Percentiles rank a stretch among this genome's conserved stretches.
Conservation (phyloP, 2,797 vertebrate species). For the Chelon labrosus region DNA sequence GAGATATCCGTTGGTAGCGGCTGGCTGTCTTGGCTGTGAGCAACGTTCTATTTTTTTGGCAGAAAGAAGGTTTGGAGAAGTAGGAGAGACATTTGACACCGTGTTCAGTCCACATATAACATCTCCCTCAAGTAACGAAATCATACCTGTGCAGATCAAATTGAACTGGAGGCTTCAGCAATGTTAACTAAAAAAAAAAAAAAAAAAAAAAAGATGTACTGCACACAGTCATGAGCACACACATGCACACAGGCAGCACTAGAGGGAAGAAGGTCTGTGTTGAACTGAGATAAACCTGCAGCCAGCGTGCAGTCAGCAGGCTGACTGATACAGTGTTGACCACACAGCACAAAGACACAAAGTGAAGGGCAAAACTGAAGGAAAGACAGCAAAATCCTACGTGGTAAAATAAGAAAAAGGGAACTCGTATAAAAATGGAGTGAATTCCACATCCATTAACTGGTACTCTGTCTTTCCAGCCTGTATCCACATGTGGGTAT, state of each 20-base stretch:
- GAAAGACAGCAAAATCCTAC: not conserved
- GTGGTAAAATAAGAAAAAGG: not conserved
- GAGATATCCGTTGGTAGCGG: conserved; percentile 62
- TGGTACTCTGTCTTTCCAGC: conserved; percentile 21
- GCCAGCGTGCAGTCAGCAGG: conserved; percentile 66
- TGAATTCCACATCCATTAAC: conserved; percentile 26
- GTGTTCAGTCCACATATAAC: conserved; percentile 35
- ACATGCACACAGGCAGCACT: conserved; percentile 27
- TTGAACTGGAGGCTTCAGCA: conserved; percentile 37
- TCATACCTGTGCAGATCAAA: conserved; percentile 51
- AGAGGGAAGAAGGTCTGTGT: conserved; percentile 60
- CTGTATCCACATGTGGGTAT: not conserved
- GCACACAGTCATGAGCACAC: not conserved
- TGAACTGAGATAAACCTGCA: conserved; percentile 74
- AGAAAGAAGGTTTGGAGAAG: conserved; percentile 22
- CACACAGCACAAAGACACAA: conserved; percentile 42
- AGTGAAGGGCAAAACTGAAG: conserved; percentile 31
- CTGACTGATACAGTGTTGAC: conserved; percentile 51
- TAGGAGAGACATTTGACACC: conserved; percentile 24
- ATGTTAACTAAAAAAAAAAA: conserved; percentile 14
- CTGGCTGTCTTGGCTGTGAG: conserved; percentile 42
- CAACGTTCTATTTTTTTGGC: conserved; percentile 41
- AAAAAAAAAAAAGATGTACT: conserved; percentile 4
- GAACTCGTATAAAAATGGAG: conserved; percentile 20
- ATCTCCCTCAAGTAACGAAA: conserved; percentile 36